These are phyloP conservation scores for Meloidogyne floridensis DNA, from an alignment of 1,140 invertebrate species.

Conservation along the genomic window DNA sequence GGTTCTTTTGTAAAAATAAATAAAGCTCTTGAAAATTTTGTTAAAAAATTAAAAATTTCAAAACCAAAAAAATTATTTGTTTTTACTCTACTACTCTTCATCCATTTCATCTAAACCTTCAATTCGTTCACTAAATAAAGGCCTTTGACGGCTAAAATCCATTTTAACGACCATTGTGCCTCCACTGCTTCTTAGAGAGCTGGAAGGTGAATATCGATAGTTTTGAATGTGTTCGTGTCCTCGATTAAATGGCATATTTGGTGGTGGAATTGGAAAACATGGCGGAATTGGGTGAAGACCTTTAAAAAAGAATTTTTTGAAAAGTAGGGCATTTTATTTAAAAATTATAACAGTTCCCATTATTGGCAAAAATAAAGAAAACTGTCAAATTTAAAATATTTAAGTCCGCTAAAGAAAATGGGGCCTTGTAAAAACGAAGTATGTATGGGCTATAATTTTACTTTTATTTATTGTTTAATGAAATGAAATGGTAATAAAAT, in stretches of 20 bases:
- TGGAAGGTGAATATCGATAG: background rate
- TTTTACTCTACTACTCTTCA: background rate
- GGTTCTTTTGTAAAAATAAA: background rate
- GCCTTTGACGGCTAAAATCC: slow-evolving; percentile 28
- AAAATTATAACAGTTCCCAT: no score
- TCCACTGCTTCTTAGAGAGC: background rate
- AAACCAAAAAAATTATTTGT: background rate
- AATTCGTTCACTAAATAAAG: slow-evolving; percentile 30
- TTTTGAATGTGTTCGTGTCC: slow-evolving; percentile 3
- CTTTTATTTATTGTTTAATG: no score
- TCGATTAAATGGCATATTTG: background rate
- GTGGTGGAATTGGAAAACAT: slow-evolving; percentile 11
- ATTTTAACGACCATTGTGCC: slow-evolving; percentile 28
- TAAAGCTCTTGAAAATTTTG: background rate
- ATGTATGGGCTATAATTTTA: no score
- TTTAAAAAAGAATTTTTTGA: background rate
- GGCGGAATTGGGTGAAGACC: background rate
- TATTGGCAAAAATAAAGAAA: no score
- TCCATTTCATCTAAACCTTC: background rate
- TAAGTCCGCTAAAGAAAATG: no score
- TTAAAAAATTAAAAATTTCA: background rate
- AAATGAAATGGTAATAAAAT: no score
- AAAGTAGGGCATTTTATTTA: no score
- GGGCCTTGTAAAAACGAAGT: no score
- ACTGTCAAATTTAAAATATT: no score